phyloP scores from a whole-genome alignment of 2,797 vertebrate genomes.

The Natrix natrix region DNA sequence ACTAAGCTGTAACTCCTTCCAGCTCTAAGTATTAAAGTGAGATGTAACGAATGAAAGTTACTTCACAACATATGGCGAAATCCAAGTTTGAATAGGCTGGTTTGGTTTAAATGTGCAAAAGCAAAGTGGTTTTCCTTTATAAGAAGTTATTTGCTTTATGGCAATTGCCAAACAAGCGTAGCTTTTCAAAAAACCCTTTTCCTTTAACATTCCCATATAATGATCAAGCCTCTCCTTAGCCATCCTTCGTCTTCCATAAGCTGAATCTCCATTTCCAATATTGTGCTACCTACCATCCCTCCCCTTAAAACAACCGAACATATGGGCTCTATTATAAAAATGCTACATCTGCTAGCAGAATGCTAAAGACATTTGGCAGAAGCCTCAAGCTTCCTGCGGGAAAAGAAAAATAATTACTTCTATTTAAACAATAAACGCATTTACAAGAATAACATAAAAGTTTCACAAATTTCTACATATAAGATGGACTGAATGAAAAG shows the following conservation, averaged over 20 bases:
- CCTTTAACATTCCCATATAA: constrained; percentile 28
- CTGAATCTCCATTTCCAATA: constrained; percentile 12
- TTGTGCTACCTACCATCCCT: constrained; percentile 48
- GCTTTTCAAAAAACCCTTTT: constrained; percentile 18
- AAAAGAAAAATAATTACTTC: constrained; percentile 62
- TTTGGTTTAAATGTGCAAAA: background rate
- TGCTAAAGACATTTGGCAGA: constrained; percentile 53
- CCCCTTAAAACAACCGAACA: constrained; percentile 54
- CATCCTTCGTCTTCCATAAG: constrained; percentile 35
- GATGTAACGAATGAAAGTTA: background rate
- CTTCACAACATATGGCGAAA: background rate
- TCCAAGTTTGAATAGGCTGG: background rate
- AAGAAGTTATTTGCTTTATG: background rate
- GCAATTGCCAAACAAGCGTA: constrained; percentile 3
- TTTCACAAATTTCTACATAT: constrained; percentile 50
- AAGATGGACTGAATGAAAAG: constrained; percentile 53
- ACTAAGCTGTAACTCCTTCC: background rate
- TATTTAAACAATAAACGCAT: constrained; percentile 62
- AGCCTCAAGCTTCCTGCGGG: constrained; percentile 48
- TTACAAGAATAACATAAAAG: constrained; percentile 53
- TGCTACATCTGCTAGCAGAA: constrained; percentile 53
- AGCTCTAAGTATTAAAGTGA: background rate
- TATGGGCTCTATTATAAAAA: constrained; percentile 54
- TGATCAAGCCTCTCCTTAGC: constrained; percentile 5
- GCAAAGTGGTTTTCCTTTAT: background rate